Evolutionary conservation across 1,140 invertebrate genomes (phyloP).

Genomic region (Spodoptera frugiperda): DNA sequence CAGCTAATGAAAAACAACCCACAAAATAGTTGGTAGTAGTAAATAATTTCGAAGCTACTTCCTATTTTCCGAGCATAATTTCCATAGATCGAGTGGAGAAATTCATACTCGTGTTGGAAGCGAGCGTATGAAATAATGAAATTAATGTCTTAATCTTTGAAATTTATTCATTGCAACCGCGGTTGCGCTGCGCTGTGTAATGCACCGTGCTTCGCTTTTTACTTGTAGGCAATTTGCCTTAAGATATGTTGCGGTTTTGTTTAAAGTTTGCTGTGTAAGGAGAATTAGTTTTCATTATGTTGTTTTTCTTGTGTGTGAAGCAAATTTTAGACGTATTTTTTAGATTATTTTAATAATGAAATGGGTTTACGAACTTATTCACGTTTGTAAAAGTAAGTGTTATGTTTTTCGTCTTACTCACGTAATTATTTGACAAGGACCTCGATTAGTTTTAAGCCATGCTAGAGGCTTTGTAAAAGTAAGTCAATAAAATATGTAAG

Average conservation of each 20-base stretch:
- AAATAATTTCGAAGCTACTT: constrained; percentile 7
- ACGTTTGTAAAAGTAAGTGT: too few relatives aligned
- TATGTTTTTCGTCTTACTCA: too few relatives aligned
- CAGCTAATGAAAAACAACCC: too few relatives aligned
- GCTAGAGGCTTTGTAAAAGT: too few relatives aligned
- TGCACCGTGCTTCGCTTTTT: constrained; percentile 8
- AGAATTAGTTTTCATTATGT: neutral
- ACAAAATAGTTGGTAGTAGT: neutral
- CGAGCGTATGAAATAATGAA: constrained; percentile 59
- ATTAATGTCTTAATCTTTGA: constrained; percentile 74
- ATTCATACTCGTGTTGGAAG: constrained; percentile 46
- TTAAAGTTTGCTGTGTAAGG: neutral
- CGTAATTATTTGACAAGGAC: too few relatives aligned
- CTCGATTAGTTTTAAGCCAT: too few relatives aligned
- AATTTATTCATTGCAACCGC: constrained; percentile 70
- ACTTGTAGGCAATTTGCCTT: constrained; percentile 30
- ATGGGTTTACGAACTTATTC: too few relatives aligned
- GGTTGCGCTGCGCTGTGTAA: constrained; percentile 1
- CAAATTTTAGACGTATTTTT: too few relatives aligned
- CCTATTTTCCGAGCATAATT: neutral
- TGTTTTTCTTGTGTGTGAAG: too few relatives aligned
- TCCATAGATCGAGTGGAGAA: constrained; percentile 28
- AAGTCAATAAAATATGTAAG: too few relatives aligned
- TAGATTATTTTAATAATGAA: too few relatives aligned
- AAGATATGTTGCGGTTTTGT: neutral